A percentile compares a stretch with the other conserved stretches of the same genome.
Conservation (phyloP, 2,797 vertebrate genomes). For the Aphelocoma californica region DNA sequence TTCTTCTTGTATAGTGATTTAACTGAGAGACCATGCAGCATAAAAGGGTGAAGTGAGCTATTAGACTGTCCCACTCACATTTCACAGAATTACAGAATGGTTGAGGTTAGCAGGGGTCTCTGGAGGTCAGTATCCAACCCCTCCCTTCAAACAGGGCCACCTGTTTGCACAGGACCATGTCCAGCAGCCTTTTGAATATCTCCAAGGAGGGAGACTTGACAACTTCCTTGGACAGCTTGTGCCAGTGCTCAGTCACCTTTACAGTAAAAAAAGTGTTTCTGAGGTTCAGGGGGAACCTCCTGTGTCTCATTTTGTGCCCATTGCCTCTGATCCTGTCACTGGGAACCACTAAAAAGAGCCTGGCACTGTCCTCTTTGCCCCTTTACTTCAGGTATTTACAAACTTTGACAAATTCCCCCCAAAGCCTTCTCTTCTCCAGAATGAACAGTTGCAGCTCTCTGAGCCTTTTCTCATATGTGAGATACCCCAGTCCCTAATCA, state of each 20-base stretch:
- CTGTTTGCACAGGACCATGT: neutral
- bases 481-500: neutral
- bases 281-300: neutral
- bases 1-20: neutral
- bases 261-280: neutral
- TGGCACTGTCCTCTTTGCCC: neutral
- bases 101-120: neutral
- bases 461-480: neutral
- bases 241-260: neutral
- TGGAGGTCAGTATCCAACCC: neutral
- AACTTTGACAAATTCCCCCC: neutral
- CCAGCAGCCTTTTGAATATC: neutral
- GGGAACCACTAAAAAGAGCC: neutral
- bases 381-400: neutral
- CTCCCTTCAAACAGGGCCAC: neutral
- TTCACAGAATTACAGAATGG: neutral
- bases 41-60: neutral
- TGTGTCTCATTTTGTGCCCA: neutral
- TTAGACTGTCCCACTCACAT: neutral
- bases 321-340: neutral
- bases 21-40: neutral
- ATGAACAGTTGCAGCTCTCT: neutral
- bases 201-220: neutral
- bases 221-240: neutral
- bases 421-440: neutral